phyloP scores from a whole-genome alignment of 1,140 invertebrate species.

The Lucilia cuprina region DNA sequence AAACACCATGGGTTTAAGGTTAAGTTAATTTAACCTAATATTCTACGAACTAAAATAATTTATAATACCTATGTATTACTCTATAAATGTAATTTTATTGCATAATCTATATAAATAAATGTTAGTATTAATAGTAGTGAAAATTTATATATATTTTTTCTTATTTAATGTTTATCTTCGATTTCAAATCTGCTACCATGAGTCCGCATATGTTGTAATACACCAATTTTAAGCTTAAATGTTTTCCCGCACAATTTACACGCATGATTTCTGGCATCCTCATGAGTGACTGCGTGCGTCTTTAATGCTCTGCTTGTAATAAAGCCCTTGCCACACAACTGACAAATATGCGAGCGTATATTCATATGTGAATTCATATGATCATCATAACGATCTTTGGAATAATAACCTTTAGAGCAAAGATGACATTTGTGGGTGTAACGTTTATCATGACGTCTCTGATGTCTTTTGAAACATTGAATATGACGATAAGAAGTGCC shows the following conservation, averaged over 20 bases:
- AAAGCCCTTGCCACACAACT: slow-evolving; percentile 35
- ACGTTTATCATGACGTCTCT: slow-evolving; percentile 35
- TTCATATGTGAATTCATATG: slow-evolving; percentile 25
- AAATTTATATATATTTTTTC: no score
- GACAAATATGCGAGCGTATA: slow-evolving; percentile 21
- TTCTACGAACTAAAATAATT: no score
- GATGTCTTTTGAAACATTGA: slow-evolving; percentile 31
- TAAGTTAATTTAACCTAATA: no score
- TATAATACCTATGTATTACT: no score
- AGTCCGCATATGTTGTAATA: slow-evolving; percentile 10
- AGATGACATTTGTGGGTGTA: slow-evolving; percentile 27
- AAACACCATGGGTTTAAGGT: no score
- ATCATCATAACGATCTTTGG: slow-evolving; percentile 25
- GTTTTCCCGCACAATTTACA: slow-evolving; percentile 11
- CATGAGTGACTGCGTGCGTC: neutral
- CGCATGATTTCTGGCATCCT: neutral
- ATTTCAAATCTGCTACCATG: neutral
- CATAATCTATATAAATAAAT: no score
- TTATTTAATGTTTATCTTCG: neutral
- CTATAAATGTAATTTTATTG: no score
- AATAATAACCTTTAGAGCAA: slow-evolving; percentile 36
- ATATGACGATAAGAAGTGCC: slow-evolving; percentile 37
- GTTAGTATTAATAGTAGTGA: no score
- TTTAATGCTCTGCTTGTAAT: slow-evolving; percentile 24
- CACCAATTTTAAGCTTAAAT: neutral